phyloP scores from a whole-genome alignment of 2,113 vertebrate species.

The Silurus meridionalis region DNA sequence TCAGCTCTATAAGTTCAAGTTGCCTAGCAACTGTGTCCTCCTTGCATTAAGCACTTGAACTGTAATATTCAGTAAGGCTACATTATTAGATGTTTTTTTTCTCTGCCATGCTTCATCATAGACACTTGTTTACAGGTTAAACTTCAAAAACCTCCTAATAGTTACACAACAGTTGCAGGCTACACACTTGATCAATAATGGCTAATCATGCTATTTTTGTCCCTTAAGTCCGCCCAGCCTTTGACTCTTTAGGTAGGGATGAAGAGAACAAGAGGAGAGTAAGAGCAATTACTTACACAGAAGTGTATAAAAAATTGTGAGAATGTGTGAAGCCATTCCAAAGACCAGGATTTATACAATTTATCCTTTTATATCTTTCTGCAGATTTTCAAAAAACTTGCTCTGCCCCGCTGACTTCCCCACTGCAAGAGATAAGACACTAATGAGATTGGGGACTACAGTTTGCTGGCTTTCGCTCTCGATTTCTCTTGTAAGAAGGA shows the following conservation, averaged over 20 bases:
- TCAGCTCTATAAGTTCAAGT: not conserved
- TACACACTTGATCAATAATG: not conserved
- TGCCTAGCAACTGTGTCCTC: constrained; percentile 17
- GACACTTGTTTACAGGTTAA: not conserved
- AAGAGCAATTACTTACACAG: constrained; percentile 28
- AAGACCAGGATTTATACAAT: constrained; percentile 41
- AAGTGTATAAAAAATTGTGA: constrained; percentile 32
- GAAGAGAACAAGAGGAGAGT: constrained; percentile 13
- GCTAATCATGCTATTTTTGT: not conserved
- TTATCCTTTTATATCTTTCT: constrained; percentile 18
- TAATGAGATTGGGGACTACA: constrained; percentile 41
- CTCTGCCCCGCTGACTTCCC: constrained; percentile 39
- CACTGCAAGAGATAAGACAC: constrained; percentile 16
- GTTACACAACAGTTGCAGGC: not conserved
- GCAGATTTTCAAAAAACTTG: constrained; percentile 25
- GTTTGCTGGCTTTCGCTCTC: not conserved
- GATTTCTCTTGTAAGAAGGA: constrained; percentile 19
- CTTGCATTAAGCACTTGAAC: not conserved
- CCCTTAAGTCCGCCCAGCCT: not conserved
- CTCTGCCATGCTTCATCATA: not conserved
- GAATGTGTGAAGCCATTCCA: constrained; percentile 29
- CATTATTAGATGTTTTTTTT: not conserved
- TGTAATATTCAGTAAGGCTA: not conserved
- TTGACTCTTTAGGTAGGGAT: not conserved
- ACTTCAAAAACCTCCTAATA: not conserved